Conservation (phyloP, 2,888 invertebrate genomes). For the Endomychus coccineus region DNA sequence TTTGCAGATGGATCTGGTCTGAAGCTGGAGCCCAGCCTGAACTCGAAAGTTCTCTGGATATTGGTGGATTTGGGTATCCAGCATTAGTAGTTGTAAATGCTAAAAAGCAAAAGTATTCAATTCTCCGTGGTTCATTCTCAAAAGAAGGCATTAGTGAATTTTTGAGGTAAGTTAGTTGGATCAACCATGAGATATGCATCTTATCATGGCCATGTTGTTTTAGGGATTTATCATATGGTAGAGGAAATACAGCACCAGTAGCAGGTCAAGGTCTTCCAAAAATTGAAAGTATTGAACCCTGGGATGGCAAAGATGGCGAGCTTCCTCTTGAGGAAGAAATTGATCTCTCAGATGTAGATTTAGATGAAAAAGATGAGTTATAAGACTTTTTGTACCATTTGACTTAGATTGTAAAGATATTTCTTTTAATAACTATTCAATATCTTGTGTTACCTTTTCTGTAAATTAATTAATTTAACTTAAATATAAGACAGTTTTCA, state of each 20-base stretch:
- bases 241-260: slow-evolving; percentile 84
- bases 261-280: slow-evolving; percentile 74
- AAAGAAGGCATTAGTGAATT: slow-evolving; percentile 94
- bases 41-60: slow-evolving; percentile 82
- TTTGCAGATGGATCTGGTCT: slow-evolving; percentile 78
- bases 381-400: slow-evolving; percentile 40
- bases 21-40: slow-evolving; percentile 82
- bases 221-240: slow-evolving; percentile 84
- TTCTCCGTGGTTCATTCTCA: slow-evolving; percentile 89
- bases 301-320: slow-evolving; percentile 95
- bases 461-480: too few species aligned
- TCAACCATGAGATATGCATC: background rate
- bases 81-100: slow-evolving; percentile 95
- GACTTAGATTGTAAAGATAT: too few species aligned
- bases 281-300: slow-evolving; percentile 60
- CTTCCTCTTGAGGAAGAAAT: slow-evolving; percentile 81
- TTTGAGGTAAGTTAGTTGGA: slow-evolving; percentile 49
- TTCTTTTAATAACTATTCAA: too few species aligned
- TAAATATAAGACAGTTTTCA: too few species aligned
- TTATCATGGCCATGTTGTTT: slow-evolving; percentile 13
- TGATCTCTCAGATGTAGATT: slow-evolving; percentile 82
- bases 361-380: slow-evolving; percentile 74
- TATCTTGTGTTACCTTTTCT: too few species aligned
- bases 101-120: slow-evolving; percentile 94
- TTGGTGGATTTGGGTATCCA: slow-evolving; percentile 98